Base-by-base conservation (phyloP, 2,888 invertebrate genomes). In the Drosophila prolongata region DNA sequence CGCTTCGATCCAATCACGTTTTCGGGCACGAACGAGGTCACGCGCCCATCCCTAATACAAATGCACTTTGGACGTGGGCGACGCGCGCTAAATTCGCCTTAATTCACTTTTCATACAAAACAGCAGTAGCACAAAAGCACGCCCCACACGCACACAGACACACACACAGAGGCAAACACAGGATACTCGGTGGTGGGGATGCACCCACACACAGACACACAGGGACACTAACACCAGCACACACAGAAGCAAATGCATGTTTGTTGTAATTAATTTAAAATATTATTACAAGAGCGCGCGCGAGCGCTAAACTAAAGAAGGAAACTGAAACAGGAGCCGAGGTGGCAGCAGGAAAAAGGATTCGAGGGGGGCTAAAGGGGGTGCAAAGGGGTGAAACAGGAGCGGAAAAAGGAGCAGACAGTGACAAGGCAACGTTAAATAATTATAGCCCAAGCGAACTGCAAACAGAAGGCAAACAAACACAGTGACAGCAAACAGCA, bases 251-350 rank as follows among this genome's bases (percentile, higher is more conserved):
- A 59, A 61, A 70, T 75, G 76, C 73, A 75, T 89, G 86, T 89
- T 87, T 88, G 84, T 90, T 89, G 89, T 88, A 89, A 89, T 89
- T 90, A 90, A 89, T 89, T 89, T 89, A 90, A 90, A 90, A 90
- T 90, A 90, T 89, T 89, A 90, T 89, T 83, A 88, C 79, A 81
- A 78, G 85, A 85, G 79, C 79, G 85, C 87, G 77, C 71, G 73
- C 87, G 85, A 87, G 75, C 81, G 74, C 87, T 76, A 85, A 87
- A 83, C 85, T 81, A 78, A 82, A 72, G 80, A 70, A 68, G 79
- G 61, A 54, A 67, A 61, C 55, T 52, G 65, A 76, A 74, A 72
- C 66, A 67, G 74, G 72, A 67, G 67, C 38, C 16, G 49, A 34
- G 56, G 52, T 44, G 40, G 47, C 54, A 64, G 60, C 42, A 43